Evolutionary conservation across 2,888 invertebrate genomes (phyloP), one percentile per base, ranked within the genome.

Genomic region (Meloe dianella): DNA sequence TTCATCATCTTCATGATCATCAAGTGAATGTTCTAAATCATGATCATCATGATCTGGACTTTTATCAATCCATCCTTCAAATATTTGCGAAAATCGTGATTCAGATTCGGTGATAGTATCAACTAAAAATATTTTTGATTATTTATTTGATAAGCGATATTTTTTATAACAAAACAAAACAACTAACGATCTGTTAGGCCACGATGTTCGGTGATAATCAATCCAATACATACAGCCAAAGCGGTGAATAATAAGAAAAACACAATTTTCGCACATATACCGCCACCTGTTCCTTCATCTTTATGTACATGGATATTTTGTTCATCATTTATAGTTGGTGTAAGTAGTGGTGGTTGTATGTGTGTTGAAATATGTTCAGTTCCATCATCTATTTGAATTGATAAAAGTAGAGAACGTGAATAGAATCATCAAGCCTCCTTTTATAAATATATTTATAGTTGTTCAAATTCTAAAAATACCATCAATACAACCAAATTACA

Each of bases 251-350:
- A 84, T 1, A 89, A 84, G 79, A 94, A 93, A 83, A 95, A 95
- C 76, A 94, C 88, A 64, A 94, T 86, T 84, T 93, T 93, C 38
- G 94, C 92, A 83, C 93, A 93, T 87, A 92, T 90, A 79, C 93
- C 92, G 35, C 94, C 94, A 56, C 93, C 93, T 17, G 92, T 92
- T 57, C 89, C 89, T 74, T 88, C 89, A 54, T 94, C 93, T 74
- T 91, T 90, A 60, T 92, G 89, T 27, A 93, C 87, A 80, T 94
- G 94, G 78, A 94, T 89, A 75, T 90, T 90, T 68, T 91, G 87
- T 83, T 92, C 92, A 62, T 92, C 92, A 63, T 74, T 77, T 57
- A 71, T 51, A 57, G 67, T 62, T 58, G 70, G 70, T 69, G 74
- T 74, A 32, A 77, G 64, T n/a, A n/a, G n/a, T 61, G 79, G 65